These are phyloP conservation scores for Apis mellifera DNA, from an alignment of 1,140 invertebrate species.

Conservation along the genomic window Amel_HAv3.1 CM009935.2:7111501-7112000, in stretches of 20 bases:
- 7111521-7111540: conserved; percentile 88
- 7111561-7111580: conserved; percentile 88
- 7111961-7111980: conserved; percentile 89
- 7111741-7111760: conserved; percentile 89
- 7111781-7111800: conserved; percentile 91
- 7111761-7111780: conserved; percentile 89
- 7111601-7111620: conserved; percentile 86
- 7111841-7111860: conserved; percentile 74
- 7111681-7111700: conserved; percentile 85
- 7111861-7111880: conserved; percentile 78
- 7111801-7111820: conserved; percentile 94
- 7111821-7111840: conserved; percentile 90
- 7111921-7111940: conserved; percentile 86
- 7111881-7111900: conserved; percentile 83
- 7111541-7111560: conserved; percentile 91
- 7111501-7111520: conserved; percentile 91
- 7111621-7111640: conserved; percentile 93
- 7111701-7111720: conserved; percentile 89
- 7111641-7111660: conserved; percentile 89
- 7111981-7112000: conserved; percentile 86
- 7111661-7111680: conserved; percentile 90
- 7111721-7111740: conserved; percentile 87
- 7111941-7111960: conserved; percentile 88
- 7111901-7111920: conserved; percentile 85
- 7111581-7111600: conserved; percentile 89